Conservation (phyloP, 1,140 invertebrate species). For the Halesus radiatus region DNA sequence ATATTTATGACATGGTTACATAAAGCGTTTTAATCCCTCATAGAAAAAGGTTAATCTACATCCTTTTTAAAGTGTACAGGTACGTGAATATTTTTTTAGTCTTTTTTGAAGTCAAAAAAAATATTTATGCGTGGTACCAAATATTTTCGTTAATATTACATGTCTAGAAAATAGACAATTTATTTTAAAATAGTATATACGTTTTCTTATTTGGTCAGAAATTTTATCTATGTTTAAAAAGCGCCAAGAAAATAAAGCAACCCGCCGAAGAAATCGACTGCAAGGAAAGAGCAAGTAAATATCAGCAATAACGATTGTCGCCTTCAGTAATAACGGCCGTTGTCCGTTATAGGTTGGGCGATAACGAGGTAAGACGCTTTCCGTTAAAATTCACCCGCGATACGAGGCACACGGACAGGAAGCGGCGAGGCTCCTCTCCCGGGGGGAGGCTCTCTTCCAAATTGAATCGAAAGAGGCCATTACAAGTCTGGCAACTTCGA, state of each 20-base stretch:
- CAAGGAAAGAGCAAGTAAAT: slow-evolving; percentile 40
- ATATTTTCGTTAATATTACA: too few relatives aligned
- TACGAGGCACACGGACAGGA: background rate
- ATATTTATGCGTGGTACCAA: too few relatives aligned
- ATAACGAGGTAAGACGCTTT: slow-evolving; percentile 24
- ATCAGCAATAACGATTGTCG: slow-evolving; percentile 49
- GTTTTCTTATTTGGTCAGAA: too few relatives aligned
- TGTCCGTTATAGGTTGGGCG: slow-evolving; percentile 40
- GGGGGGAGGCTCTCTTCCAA: background rate
- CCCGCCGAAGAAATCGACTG: background rate
- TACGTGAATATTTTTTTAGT: too few relatives aligned
- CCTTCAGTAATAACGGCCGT: slow-evolving; percentile 44
- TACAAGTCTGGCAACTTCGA: slow-evolving; percentile 10
- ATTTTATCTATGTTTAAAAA: background rate
- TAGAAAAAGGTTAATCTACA: too few relatives aligned
- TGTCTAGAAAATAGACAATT: too few relatives aligned
- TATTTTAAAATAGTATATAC: too few relatives aligned
- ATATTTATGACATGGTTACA: too few relatives aligned
- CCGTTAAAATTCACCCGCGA: slow-evolving; percentile 17
- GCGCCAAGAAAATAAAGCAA: background rate
- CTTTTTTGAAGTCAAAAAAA: too few relatives aligned
- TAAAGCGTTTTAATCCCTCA: too few relatives aligned
- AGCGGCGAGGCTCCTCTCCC: too few relatives aligned
- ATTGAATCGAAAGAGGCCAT: slow-evolving; percentile 12
- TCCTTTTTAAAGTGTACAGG: too few relatives aligned